Percentiles rank a stretch among this genome's conserved stretches.
Evolutionary conservation across 2,797 vertebrate genomes (phyloP).

Genomic region (Galaxias olidus): DNA sequence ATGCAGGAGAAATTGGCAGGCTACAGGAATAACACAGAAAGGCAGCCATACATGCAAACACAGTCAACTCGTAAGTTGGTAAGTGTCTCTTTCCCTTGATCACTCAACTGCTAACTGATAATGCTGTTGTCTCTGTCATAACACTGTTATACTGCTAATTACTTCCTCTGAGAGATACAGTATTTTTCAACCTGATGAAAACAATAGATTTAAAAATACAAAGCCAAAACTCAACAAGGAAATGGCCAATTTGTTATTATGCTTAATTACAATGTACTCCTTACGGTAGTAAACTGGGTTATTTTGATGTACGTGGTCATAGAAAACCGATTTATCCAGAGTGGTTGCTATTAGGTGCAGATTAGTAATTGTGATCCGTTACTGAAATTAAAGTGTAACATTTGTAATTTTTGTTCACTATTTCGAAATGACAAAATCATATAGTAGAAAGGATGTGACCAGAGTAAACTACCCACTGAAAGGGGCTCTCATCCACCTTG

Average conservation of each 20-base stretch:
- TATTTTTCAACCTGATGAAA: no score
- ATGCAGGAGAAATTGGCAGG: constrained; percentile 7
- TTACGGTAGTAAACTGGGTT: no score
- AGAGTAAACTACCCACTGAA: no score
- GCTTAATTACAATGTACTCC: no score
- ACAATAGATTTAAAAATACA: no score
- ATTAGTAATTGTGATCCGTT: background rate
- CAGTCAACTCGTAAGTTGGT: background rate
- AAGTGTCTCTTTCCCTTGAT: background rate
- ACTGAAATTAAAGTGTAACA: background rate
- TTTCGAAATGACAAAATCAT: constrained; percentile 3
- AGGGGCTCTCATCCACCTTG: no score
- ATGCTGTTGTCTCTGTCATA: constrained; percentile 1
- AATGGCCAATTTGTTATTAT: no score
- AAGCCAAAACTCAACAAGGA: no score
- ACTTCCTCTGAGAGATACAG: background rate
- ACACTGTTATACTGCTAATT: background rate
- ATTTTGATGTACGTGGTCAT: no score
- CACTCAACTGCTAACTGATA: no score
- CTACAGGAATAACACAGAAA: constrained; percentile 9
- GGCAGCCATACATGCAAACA: background rate
- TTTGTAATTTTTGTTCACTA: background rate
- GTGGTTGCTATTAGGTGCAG: background rate
- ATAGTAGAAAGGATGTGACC: no score
- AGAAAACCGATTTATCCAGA: no score